Evolutionary conservation across 2,888 invertebrate species (phyloP).

Genomic region (Diadegma fenestrale): DNA sequence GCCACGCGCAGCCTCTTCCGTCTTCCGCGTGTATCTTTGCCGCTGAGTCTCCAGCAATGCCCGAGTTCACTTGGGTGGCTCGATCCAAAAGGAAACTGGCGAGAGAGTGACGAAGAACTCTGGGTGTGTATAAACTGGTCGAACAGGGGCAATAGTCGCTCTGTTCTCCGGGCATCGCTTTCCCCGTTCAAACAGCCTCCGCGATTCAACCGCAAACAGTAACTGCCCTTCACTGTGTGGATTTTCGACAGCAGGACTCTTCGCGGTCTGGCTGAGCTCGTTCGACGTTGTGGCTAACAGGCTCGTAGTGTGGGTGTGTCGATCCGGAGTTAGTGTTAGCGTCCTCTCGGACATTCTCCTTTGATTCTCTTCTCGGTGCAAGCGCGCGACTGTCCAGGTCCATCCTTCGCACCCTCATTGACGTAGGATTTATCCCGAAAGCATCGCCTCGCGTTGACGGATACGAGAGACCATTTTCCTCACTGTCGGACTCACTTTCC

Average conservation of each 20-base stretch:
- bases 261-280: not conserved
- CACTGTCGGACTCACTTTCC: not conserved
- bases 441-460: not conserved
- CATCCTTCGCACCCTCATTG: not conserved
- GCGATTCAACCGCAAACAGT: slow-evolving; percentile 73
- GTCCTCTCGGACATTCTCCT: slow-evolving; percentile 24
- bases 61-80: not conserved
- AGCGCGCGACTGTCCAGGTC: not conserved
- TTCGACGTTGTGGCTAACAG: slow-evolving; percentile 11
- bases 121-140: not conserved
- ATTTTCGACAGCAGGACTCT: slow-evolving; percentile 28
- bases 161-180: slow-evolving; percentile 52
- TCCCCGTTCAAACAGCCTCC: slow-evolving; percentile 71
- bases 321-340: not conserved
- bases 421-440: not conserved
- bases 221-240: slow-evolving; percentile 45
- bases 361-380: slow-evolving; percentile 17
- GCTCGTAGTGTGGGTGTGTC: not conserved
- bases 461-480: not conserved
- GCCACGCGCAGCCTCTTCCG: not conserved
- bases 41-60: not conserved
- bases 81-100: slow-evolving; percentile 32
- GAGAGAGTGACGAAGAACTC: slow-evolving; percentile 15
- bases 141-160: not conserved
- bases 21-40: not conserved